Conservation (phyloP, 2,113 vertebrate genomes). For the Apodemus sylvaticus region DNA sequence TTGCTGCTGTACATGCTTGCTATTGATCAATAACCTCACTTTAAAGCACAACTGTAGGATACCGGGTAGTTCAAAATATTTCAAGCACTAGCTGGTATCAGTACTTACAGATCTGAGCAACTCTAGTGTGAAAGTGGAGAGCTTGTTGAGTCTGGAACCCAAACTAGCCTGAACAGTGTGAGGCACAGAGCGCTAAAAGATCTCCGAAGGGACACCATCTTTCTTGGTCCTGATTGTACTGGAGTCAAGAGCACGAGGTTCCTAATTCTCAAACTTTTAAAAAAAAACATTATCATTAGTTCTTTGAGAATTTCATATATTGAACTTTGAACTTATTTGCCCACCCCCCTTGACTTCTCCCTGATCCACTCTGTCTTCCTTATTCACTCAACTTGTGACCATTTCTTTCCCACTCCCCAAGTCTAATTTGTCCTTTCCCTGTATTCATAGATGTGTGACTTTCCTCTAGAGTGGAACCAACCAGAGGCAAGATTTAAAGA, state of each 20-base stretch:
- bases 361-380: not conserved
- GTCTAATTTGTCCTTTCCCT: not conserved
- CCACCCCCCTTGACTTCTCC: no score
- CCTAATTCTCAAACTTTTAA: not conserved
- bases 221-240: accelerated
- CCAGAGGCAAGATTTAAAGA: not conserved
- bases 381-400: not conserved
- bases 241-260: not conserved
- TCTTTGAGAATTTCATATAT: not conserved
- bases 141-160: not conserved
- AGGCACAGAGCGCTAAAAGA: accelerated
- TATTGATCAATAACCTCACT: not conserved
- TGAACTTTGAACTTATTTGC: not conserved
- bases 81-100: not conserved
- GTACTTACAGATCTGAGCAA: not conserved
- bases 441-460: not conserved
- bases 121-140: no score
- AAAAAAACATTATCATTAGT: no score
- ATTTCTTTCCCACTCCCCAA: not conserved
- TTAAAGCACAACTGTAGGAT: not conserved
- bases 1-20: not conserved
- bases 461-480: not conserved
- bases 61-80: not conserved
- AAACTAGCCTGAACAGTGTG: not conserved
- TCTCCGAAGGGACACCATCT: not conserved